Base-by-base conservation (phyloP, 1,140 invertebrate genomes). In the Physella acuta region DNA sequence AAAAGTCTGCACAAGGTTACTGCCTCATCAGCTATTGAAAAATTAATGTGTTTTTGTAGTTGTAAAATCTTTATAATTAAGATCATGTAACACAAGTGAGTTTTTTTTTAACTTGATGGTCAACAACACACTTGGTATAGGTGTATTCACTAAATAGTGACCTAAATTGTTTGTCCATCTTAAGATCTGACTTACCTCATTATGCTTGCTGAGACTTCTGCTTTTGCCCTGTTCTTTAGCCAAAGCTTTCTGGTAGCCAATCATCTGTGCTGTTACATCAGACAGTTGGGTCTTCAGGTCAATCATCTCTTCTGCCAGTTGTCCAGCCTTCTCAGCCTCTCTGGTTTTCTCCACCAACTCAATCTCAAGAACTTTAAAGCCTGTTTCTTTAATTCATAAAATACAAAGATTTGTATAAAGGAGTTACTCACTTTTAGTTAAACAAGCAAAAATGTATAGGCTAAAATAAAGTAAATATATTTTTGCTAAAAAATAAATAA, bases 201-300 rank as follows among this genome's bases (percentile, higher is more conserved):
- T 80, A 71, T 81, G 79, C 75, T 79, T 80, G 17, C 73, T 66
- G 1, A 76, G 75, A 77, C 79, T 83, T 66, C 76, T 79, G 68
- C 75, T 80, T 61, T 76, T 81, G 3, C 78, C 79, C 39, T 80
- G 75, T 63, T 84, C 80, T 53, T 71, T 76, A 59, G 74, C 68
- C 11, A 82, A 73, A 49, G 80, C 76, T 68, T 76, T 79, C 0
- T 67, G 36, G 1, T 76, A 71, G 53, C 62, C 44, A 4, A 79
- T 75, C 58, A 84, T 76, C 70, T 78, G 67, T 16, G 60, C 58
- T 56, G 52, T 71, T 0, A 78, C 73, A 31, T 77, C 75, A 28
- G 71, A 30, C 37, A 84, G 71, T 49, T 78, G 63, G 30, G 55
- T 60, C 34, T 75, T 69, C 44, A 82, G 51, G 11, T 36, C 44